Evolutionary conservation across 1,140 invertebrate genomes (phyloP), one percentile per base, ranked within the genome.

Genomic region (Drosophila obscura): DNA sequence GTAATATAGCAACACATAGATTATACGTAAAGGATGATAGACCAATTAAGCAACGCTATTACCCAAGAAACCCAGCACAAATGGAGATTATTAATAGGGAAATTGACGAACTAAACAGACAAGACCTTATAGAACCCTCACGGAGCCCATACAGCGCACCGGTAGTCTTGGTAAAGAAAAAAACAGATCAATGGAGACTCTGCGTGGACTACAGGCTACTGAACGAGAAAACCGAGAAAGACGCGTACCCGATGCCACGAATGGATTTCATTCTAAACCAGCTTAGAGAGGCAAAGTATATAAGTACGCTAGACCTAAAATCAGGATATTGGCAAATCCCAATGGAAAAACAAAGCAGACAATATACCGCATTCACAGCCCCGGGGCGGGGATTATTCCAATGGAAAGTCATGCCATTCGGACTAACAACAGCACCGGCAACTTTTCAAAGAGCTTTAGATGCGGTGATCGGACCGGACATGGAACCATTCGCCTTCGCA

Each of bases 241-340:
- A 55, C 6, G 35, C 35, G 15, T 55, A 53, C 28, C 51, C 51
- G 4, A 11, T 53, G 1, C 51, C 51, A 6, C 15, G 35, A 6
- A 41, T 53, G 16, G 15, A 53, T 2, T 39, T 35, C 2, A 52
- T 39, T 2, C 11, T 52, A 1, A 22, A 15, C 8, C n/a, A 48
- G 0, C 19, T 16, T 2, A 15, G 19, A 4, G 19, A 24, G 19
- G 51, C 51, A 11, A 53, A 53, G 5, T 53, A 11, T 7, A 53
- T 53, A 8, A 41, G 28, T 3, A 41, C 28, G 4, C 28, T 41
- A 2, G 51, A 53, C 15, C 50, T 53, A 2, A 41, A 53, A 16
- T 7, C 24, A 6, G 50, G 50, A 16, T 52, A 52, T n/a, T 53
- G 31, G 51, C 31, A 53, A 6, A 39, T 53, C 2, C 51, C 51